Evolutionary conservation across 2,797 vertebrate genomes (phyloP), one percentile per base, ranked within the genome.

Genomic region (Notoglanidium macrostoma): DNA sequence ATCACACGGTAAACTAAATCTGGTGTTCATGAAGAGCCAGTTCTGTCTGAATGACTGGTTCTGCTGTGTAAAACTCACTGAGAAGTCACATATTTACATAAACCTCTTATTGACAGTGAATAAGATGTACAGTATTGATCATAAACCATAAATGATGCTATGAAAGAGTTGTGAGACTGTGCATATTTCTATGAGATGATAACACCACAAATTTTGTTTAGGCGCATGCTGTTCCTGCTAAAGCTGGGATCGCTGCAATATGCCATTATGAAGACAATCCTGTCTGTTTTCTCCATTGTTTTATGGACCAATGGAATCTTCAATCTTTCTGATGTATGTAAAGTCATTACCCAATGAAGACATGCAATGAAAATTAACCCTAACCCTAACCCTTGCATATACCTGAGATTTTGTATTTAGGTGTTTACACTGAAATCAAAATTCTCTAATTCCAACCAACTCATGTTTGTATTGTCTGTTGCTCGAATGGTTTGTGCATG

Each of bases 231-330:
- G 26, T 96, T 97, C 91, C 89, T 95, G 91, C 84, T 98, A 91
- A 97, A 97, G 94, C 44, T 97, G 85, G 96, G 96, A 19, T 94
- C 97, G 81, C 95, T 98, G 84, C 97, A 98, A 91, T 95, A 97
- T 85, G 96, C 96, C 77, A 94, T 97, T 89, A 90, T 97, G 59
- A 96, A 96, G 91, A 96, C 96, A 0, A 90, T 92, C 23, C 91
- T 98, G 68, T 93, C 96, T 81, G 88, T 97, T 91, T 90, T 98
- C 51, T 92, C 94, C 87, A 81, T 97, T 68, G 93, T 97, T 76
- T 93, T 98, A 92, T 98, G 96, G 96, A 96, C 95, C 73, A 97
- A 98, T 51, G 97, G 95, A 83, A 95, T 94, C 92, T 97, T 96
- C 78, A 89, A 93, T 79, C 92, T 93, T 40, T 89, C 94, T 74